Base-by-base conservation (phyloP, 2,888 invertebrate species). In the Neoascia interrupta region DNA sequence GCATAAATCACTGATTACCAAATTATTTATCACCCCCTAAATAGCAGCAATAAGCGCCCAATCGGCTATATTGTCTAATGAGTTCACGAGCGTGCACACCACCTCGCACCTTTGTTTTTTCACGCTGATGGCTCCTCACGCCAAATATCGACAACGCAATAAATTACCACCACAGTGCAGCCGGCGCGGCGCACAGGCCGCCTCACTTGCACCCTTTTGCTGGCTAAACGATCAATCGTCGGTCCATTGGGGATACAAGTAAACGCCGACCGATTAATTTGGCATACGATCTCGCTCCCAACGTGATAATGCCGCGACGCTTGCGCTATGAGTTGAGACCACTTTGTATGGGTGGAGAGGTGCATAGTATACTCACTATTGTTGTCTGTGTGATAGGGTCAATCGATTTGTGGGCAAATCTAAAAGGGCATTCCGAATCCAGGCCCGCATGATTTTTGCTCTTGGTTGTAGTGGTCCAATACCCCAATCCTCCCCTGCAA, bases 321-420 rank as follows among this genome's bases (percentile, higher is more conserved):
- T 56, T 51, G 60, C 31, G 31, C 8, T 2, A 26, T 4, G 26
- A 26, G 26, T 8, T 8, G 26, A 8, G 8, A 31, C n/a, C 31
- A n/a, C 8, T 31, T 31, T 31, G 31, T n/a, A n/a, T n/a, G n/a
- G n/a, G n/a, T n/a, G n/a, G 49, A 26, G 37, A 1, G n/a, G 37
- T 6, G 41, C 8, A 11, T 21, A 31, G 16, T 39, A 36, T 31
- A 13, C 26, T 36, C 21, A 18, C 26, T 51, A 19, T 36, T 19
- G 19, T 13, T 60, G 43, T 28, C 61, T 70, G 34, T 61, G 45
- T 36, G 53, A 60, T 53, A 79, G 79, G 79, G 79, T 79, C 73
- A 79, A 79, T 79, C 66, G 79, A 79, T 72, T 79, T 79, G 72
- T 66, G 79, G 70, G 66, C 79, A 79, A 79, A 79, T 79, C 79